These are phyloP conservation scores for Drosophila algonquin DNA, from an alignment of 2,888 invertebrate species.

Conservation along the genomic window DNA sequence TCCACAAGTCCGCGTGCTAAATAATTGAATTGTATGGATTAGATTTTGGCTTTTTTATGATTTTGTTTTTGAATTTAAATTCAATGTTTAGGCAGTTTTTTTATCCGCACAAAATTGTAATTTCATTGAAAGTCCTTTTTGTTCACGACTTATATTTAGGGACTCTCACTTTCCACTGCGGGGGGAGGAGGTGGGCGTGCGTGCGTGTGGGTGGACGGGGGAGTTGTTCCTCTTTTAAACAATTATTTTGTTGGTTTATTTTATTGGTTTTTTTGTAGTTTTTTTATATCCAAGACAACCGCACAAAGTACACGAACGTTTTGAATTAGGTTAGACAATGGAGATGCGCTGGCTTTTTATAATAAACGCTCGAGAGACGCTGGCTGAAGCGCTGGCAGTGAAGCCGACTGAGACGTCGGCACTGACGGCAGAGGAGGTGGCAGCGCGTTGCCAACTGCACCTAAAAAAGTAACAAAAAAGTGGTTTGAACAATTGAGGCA, in stretches of 20 bases:
- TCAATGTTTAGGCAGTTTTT: not conserved
- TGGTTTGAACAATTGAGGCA: conserved; percentile 69
- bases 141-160: not conserved
- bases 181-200: not conserved
- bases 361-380: conserved; percentile 61
- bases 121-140: conserved; percentile 8
- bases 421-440: conserved; percentile 20
- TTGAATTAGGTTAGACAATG: conserved; percentile 79
- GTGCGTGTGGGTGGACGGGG: not conserved
- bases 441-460: conserved; percentile 70
- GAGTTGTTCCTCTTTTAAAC: not conserved
- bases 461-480: conserved; percentile 55
- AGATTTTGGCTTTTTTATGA: conserved; percentile 9
- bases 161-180: conserved; percentile 32
- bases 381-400: conserved; percentile 38
- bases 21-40: conserved; percentile 36
- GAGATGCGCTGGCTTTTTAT: conserved; percentile 80
- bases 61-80: conserved; percentile 18
- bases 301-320: conserved; percentile 79
- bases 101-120: conserved; percentile 8
- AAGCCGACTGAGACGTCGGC: conserved; percentile 15
- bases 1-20: conserved; percentile 34
- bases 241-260: conserved; percentile 33
- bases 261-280: conserved; percentile 10
- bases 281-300: conserved; percentile 54